Conservation (phyloP, 2,113 vertebrate species). For the Physeter macrocephalus region DNA sequence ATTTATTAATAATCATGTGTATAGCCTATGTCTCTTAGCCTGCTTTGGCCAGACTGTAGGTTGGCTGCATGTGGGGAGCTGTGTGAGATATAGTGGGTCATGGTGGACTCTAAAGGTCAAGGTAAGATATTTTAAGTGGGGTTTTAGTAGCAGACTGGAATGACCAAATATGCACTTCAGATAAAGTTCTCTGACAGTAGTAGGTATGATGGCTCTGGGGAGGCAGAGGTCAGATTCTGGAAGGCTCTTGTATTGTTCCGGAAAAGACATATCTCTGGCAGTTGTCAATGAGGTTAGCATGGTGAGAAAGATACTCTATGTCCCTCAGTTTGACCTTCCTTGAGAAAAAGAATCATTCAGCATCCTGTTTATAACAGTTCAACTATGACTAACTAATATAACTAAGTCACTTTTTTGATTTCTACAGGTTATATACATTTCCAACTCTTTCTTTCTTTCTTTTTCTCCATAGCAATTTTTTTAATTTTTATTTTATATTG, state of each 20-base stretch:
- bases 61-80: rapidly evolving
- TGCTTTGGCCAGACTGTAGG: background rate
- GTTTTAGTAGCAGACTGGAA: background rate
- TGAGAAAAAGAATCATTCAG: background rate
- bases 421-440: background rate
- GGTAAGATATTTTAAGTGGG: background rate
- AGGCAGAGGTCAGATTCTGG: background rate
- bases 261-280: background rate
- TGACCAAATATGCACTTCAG: background rate
- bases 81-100: background rate
- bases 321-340: background rate
- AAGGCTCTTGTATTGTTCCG: background rate
- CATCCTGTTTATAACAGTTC: background rate
- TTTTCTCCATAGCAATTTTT: background rate
- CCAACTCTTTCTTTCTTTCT: background rate
- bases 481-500: background rate
- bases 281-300: background rate
- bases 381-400: background rate
- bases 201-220: background rate
- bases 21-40: background rate
- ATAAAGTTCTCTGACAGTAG: background rate
- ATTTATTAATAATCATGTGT: background rate
- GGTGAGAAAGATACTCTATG: background rate
- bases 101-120: background rate
- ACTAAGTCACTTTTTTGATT: background rate